Evolutionary conservation across 2,888 invertebrate species (phyloP).

Genomic region (Melanargia galathea): DNA sequence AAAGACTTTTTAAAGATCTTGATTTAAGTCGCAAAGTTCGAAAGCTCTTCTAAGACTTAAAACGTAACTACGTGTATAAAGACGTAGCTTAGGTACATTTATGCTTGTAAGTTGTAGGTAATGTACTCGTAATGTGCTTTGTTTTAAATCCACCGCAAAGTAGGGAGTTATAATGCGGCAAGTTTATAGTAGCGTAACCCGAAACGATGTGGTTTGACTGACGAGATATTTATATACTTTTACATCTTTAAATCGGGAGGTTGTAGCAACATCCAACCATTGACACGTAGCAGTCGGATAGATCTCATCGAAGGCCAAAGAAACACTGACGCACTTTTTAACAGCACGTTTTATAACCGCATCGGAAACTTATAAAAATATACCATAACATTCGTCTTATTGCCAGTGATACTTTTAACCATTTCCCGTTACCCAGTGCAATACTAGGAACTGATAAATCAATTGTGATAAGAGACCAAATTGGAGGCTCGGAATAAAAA

Average conservation of each 20-base stretch:
- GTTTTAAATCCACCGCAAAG: slow-evolving; percentile 15
- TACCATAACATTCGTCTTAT: slow-evolving; percentile 38
- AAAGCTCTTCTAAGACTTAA: slow-evolving; percentile 10
- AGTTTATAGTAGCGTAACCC: slow-evolving; percentile 20
- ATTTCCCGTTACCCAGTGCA: slow-evolving; percentile 28
- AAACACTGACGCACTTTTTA: slow-evolving; percentile 63
- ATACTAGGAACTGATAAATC: slow-evolving; percentile 26
- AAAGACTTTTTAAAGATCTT: neutral
- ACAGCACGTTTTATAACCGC: slow-evolving; percentile 60
- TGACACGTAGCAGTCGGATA: slow-evolving; percentile 42
- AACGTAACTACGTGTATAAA: too few relatives aligned
- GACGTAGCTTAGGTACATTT: slow-evolving; percentile 1
- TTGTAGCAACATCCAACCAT: slow-evolving; percentile 40
- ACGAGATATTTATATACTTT: slow-evolving; percentile 38
- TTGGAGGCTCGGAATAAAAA: slow-evolving; percentile 39
- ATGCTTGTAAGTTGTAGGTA: neutral
- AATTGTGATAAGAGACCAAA: slow-evolving; percentile 33
- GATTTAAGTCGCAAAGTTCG: neutral
- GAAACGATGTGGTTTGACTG: slow-evolving; percentile 33
- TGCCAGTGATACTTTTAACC: slow-evolving; percentile 29
- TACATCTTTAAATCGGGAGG: slow-evolving; percentile 36
- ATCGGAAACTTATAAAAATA: slow-evolving; percentile 70
- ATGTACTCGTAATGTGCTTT: slow-evolving; percentile 9
- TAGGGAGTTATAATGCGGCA: slow-evolving; percentile 8
- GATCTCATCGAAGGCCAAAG: slow-evolving; percentile 51